phyloP scores from a whole-genome alignment of 2,797 vertebrate species.

The Apogon talboti region DNA sequence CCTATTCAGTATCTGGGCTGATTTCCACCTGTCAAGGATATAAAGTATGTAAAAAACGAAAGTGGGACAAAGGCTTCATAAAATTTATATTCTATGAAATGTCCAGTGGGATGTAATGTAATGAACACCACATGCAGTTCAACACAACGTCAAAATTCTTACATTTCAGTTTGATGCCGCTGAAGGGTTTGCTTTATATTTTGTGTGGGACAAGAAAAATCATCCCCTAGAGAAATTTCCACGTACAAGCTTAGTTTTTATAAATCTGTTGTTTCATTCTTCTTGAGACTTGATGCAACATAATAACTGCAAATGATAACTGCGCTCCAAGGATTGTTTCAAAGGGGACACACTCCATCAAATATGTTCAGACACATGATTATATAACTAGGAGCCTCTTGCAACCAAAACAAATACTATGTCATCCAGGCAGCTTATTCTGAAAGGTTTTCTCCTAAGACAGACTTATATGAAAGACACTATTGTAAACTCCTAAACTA shows the following conservation, averaged over 20 bases:
- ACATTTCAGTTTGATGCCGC: slow-evolving; percentile 5
- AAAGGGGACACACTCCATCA: slow-evolving; percentile 22
- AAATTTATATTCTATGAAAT: slow-evolving; percentile 43
- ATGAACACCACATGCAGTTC: slow-evolving; percentile 21
- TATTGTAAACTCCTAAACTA: background rate
- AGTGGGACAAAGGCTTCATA: slow-evolving; percentile 8
- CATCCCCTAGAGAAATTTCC: slow-evolving; percentile 11
- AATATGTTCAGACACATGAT: slow-evolving; percentile 25
- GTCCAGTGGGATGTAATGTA: slow-evolving; percentile 19
- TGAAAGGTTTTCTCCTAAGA: slow-evolving; percentile 8
- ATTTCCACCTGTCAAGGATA: slow-evolving; percentile 10
- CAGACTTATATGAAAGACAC: background rate
- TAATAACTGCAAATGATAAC: slow-evolving; percentile 27
- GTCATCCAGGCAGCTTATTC: slow-evolving; percentile 12
- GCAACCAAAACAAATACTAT: slow-evolving; percentile 19
- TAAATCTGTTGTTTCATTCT: slow-evolving; percentile 34
- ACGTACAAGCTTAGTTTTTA: slow-evolving; percentile 2
- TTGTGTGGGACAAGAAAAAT: slow-evolving; percentile 16
- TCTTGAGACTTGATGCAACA: slow-evolving; percentile 20
- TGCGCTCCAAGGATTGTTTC: slow-evolving; percentile 25
- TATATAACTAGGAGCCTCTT: slow-evolving; percentile 1
- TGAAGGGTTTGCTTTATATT: slow-evolving; percentile 10
- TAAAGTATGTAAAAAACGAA: slow-evolving; percentile 1
- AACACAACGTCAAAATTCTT: slow-evolving; percentile 15
- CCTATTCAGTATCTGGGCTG: background rate